A percentile compares a stretch with the other conserved stretches of the same genome.
Evolutionary conservation across 2,113 vertebrate genomes (phyloP).

Genomic region (Trinectes maculatus): DNA sequence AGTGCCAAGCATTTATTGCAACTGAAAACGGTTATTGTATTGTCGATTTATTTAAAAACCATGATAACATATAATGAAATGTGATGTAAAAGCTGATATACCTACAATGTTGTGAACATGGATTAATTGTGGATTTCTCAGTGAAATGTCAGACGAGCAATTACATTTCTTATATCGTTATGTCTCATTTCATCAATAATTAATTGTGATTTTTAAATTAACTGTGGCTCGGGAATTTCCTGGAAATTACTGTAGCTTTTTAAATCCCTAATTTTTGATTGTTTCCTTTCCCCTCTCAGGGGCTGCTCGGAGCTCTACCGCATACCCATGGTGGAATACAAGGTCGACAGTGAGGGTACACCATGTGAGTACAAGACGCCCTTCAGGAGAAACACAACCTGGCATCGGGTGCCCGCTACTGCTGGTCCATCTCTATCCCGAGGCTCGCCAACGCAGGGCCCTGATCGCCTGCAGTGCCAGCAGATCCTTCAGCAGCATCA

Average conservation of each 20-base stretch:
- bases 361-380: conserved; percentile 99
- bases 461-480: conserved; percentile 90
- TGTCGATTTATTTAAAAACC: conserved; percentile 4
- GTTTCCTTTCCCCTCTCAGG: conserved; percentile 69
- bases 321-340: conserved; percentile 98
- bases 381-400: conserved; percentile 95
- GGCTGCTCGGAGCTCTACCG: conserved; percentile 97
- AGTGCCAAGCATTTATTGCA: neutral
- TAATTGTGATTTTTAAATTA: too few relatives aligned
- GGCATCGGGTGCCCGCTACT: conserved; percentile 92
- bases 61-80: neutral
- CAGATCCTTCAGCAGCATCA: conserved; percentile 91
- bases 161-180: neutral
- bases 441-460: conserved; percentile 90
- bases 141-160: neutral
- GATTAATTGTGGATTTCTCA: neutral
- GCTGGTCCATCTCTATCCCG: conserved; percentile 86
- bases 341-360: conserved; percentile 95
- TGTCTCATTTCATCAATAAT: neutral
- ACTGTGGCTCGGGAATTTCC: too few relatives aligned
- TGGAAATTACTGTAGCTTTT: too few relatives aligned
- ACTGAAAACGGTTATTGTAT: neutral
- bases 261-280: too few relatives aligned
- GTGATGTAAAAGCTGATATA: neutral
- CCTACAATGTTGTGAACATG: neutral